Base-by-base conservation (phyloP, 2,113 vertebrate species). In the Coptodon rendalli region DNA sequence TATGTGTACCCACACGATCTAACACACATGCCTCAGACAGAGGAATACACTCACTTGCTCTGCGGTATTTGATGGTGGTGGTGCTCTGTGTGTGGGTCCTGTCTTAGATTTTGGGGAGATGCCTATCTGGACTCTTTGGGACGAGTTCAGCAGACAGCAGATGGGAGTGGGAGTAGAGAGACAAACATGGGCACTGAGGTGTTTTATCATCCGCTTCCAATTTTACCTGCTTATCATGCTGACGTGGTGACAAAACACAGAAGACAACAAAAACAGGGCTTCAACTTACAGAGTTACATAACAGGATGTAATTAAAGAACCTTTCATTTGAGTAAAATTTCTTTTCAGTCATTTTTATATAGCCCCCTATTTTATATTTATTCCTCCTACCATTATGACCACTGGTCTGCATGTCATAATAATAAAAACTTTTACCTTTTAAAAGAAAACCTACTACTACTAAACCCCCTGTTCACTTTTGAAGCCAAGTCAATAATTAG, bases 111-210 rank as follows among this genome's bases (percentile, higher is more conserved):
- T 89, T 17, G 12, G n/a, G 6, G 45, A 88, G 95, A 95, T 96
- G 59, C 52, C 82, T 94, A 95, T 95, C 95, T 93, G 80, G 91
- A 91, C 88, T 90, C 82, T 87, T 91, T 89, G 88, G 85, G 91
- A 86, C 22, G 88, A 90, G 83, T 66, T 86, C 48, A 71, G 80
- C 87, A 93, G 91, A 91, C 85, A 83, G 36, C 80, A 91, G 80
- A 92, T 83, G 73, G 57, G 63, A 63, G 22, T 56, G 53, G 79
- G 52, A 34, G 27, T 2, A 59, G 61, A 86, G 85, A 80, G 56
- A 40, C 52, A 66, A 31, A 80, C 59, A 86, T 12, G 7, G 38
- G 68, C 59, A 53, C 61, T 78, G 76, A 89, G 71, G 82, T 71
- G 82, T 88, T 92, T 90, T 84, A 88, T 93, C 63, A 78, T 71